These are phyloP conservation scores for Lamellibrachia luymesi DNA, from an alignment of 1,140 invertebrate genomes.

Conservation along the genomic window DNA sequence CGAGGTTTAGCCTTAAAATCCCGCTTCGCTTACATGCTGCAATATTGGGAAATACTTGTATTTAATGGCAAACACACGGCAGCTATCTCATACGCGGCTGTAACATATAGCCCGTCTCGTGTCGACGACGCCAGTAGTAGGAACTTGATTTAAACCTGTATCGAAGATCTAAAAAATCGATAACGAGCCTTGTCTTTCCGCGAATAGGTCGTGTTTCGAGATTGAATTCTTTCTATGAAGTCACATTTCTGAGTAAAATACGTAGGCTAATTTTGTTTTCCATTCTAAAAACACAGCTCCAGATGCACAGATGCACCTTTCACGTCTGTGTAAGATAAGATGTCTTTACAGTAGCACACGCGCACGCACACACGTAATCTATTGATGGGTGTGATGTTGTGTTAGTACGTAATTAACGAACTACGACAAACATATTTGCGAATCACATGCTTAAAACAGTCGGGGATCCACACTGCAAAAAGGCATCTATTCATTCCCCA, in stretches of 20 bases:
- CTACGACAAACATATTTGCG: too few species aligned
- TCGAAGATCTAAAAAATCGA: background rate
- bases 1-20: too few species aligned
- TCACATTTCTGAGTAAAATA: background rate
- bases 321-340: background rate
- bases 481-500: too few species aligned
- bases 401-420: too few species aligned
- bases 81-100: background rate
- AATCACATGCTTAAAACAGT: too few species aligned
- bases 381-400: too few species aligned
- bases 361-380: conserved; percentile 30
- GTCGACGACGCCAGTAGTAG: background rate
- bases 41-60: too few species aligned
- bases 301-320: background rate
- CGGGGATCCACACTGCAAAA: too few species aligned
- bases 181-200: background rate
- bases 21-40: too few species aligned
- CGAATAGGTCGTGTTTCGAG: background rate
- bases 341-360: conserved; percentile 10
- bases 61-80: background rate
- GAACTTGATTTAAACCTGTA: background rate
- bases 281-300: background rate
- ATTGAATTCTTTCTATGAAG: background rate
- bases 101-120: background rate
- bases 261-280: background rate